Evolutionary conservation across 1,140 invertebrate species (phyloP), one percentile per base, ranked within the genome.

Genomic region (Sitobion miscanthi): DNA sequence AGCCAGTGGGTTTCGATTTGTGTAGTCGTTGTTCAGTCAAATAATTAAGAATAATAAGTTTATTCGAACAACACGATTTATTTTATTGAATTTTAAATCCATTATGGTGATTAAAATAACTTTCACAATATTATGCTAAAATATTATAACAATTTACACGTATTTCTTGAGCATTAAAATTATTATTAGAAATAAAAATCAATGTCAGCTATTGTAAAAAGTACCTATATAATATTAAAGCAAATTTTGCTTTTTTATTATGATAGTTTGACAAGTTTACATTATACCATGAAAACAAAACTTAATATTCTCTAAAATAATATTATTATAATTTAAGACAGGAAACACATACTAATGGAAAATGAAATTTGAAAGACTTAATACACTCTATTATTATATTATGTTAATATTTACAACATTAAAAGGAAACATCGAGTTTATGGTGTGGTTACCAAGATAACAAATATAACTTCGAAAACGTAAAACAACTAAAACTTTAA

Each of bases 331-430:
- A 85, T 42, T 85, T 42, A 85, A 45, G 2, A 85, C 83, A 45
- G 83, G 30, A 85, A 85, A 85, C 42, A 85, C 20, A 42, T 85
- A 85, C 38, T 85, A 25, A 85, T 85, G 21, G 9, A 77, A 77
- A 77, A 77, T n/a, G 4, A 77, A 77, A 77, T 77, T 77, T 77
- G 62, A 35, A 77, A 77, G 30, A 17, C 62, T 77, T 77, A 77
- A 77, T n/a, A 77, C 62, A 77, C 62, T 77, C n/a, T 77, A 77
- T 69, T 69, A 69, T 62, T 30, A 30, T 69, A 69, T 77, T n/a
- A 77, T 77, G 62, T n/a, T 77, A 77, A 77, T 77, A 77, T 77
- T 77, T 77, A 35, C 62, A 77, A 77, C n/a, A n/a, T 77, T n/a
- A 54, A 77, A 77, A 77, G 5, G 62, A 77, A 77, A 77, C n/a